Evolutionary conservation across 2,113 vertebrate species (phyloP).

Genomic region (Campylomormyrus tamandua): DNA sequence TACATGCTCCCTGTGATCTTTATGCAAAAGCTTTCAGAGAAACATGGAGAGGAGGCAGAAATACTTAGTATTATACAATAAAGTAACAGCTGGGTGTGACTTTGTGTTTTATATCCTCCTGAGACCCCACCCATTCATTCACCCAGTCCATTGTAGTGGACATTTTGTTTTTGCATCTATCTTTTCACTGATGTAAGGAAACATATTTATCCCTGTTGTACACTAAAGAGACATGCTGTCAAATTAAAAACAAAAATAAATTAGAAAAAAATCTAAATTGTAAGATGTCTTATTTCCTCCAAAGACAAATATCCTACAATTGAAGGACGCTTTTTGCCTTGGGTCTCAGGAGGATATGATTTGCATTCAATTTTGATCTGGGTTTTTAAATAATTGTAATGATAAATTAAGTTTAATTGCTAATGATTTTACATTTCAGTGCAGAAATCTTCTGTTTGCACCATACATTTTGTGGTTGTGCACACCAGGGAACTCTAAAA

Average conservation of each 20-base stretch:
- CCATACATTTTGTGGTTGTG: constrained; percentile 90
- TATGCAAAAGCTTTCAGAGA: not conserved
- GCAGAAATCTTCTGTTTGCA: constrained; percentile 42
- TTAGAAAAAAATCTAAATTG: no score
- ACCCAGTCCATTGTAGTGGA: no score
- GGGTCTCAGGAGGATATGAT: not conserved
- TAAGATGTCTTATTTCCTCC: no score
- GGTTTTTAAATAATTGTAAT: not conserved
- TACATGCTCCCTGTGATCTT: not conserved
- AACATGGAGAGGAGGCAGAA: not conserved
- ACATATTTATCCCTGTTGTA: no score
- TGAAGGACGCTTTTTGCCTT: no score
- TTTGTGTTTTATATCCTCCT: not conserved
- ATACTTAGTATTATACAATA: not conserved
- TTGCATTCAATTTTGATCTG: not conserved
- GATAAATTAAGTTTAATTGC: not conserved
- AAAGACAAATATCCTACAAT: no score
- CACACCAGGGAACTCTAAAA: constrained; percentile 75
- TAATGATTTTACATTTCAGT: not conserved
- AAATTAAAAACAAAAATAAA: no score
- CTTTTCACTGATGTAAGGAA: no score
- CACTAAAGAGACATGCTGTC: no score
- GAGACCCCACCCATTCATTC: no score
- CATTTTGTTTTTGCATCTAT: no score
- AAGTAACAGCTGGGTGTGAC: not conserved